Percentiles rank a stretch among this genome's conserved stretches.
phyloP scores from a whole-genome alignment of 2,113 vertebrate genomes.

The Catagonus wagneri region DNA sequence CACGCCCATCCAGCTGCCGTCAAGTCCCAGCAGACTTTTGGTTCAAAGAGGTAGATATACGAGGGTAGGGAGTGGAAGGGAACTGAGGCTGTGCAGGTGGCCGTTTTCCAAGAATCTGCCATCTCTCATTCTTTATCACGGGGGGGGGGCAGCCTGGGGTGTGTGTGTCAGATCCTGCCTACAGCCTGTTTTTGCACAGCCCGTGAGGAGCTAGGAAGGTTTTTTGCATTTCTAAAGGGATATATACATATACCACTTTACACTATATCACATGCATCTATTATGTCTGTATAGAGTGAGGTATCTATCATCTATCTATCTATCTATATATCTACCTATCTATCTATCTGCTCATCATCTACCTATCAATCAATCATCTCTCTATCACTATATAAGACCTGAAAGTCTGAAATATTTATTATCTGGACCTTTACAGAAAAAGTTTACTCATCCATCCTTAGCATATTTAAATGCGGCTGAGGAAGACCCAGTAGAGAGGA shows the following conservation, averaged over 20 bases:
- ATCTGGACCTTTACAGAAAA: neutral
- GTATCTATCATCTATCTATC: neutral
- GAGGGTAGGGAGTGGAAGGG: neutral
- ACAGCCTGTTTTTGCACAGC: neutral
- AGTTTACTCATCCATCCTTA: neutral
- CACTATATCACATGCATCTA: neutral
- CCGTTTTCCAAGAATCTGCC: neutral
- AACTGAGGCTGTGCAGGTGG: neutral
- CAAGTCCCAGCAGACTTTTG: neutral
- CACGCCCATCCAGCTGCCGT: neutral
- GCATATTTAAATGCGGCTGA: neutral
- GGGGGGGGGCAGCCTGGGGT: neutral
- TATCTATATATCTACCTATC: neutral
- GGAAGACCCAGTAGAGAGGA: neutral
- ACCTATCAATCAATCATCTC: neutral
- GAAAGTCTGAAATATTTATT: neutral
- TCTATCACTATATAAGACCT: neutral
- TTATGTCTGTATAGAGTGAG: neutral
- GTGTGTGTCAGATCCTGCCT: neutral
- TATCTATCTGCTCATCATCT: neutral
- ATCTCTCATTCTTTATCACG: conserved; percentile 8
- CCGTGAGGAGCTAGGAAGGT: neutral
- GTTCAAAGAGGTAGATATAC: neutral
- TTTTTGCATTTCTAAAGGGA: neutral
- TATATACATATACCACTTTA: neutral